These are phyloP conservation scores for Adelges cooleyi DNA, from an alignment of 1,140 invertebrate species.

Conservation along the genomic window DNA sequence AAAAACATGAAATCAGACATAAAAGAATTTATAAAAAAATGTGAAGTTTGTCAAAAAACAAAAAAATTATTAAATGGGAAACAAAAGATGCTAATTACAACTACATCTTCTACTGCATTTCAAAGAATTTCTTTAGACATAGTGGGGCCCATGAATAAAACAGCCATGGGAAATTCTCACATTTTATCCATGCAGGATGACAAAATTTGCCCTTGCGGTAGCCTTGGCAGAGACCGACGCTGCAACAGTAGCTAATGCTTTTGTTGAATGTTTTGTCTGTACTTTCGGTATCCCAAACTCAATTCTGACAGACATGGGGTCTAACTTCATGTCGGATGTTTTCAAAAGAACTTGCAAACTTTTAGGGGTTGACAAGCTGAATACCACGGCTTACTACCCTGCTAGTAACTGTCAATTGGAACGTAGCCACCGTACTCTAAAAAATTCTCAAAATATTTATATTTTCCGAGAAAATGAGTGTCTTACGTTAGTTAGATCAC, in stretches of 20 bases:
- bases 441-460: no score
- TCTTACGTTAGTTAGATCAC: no score
- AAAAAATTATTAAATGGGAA: no score
- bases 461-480: no score
- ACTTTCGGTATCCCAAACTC: neutral
- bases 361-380: constrained; percentile 13
- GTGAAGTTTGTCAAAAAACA: no score
- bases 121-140: no score
- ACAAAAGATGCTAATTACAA: neutral
- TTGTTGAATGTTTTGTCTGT: neutral
- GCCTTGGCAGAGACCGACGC: neutral
- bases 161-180: neutral
- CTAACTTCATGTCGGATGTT: neutral
- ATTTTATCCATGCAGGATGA: neutral
- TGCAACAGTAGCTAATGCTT: neutral
- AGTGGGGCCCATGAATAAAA: neutral
- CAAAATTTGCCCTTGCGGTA: neutral
- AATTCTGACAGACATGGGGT: neutral
- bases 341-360: no score
- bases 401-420: constrained; percentile 36
- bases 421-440: constrained; percentile 9
- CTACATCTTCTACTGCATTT: neutral
- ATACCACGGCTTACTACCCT: constrained; percentile 38
- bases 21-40: no score
- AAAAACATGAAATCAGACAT: no score